Base-by-base conservation (phyloP, 2,113 vertebrate genomes). In the Coptodon rendalli region DNA sequence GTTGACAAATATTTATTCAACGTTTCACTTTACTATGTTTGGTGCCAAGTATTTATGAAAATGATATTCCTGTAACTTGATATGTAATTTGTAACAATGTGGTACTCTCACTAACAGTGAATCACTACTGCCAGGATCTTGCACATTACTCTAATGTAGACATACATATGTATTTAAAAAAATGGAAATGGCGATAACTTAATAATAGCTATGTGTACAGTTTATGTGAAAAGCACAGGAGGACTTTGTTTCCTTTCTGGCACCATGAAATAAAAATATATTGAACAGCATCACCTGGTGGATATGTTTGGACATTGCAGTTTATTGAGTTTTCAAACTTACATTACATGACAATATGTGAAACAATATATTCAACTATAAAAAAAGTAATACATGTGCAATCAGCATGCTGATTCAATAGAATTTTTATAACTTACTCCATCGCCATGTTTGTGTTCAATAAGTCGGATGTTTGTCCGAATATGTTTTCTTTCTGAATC, bases 261-360 rank as follows among this genome's bases (percentile, higher is more conserved):
- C 57, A 53, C 24, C 24, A 14, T 82, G 13, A 22, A 5, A 59
- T 19, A 7, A 40, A 89, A 89, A 85, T 6, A 14, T 31, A 48
- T 59, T 22, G 9, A 3, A 88, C 45, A 90, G 82, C 80, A 50
- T 12, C 82, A 87, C 80, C 53, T 76, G 53, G 88, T 83, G 89
- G 83, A 57, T 5, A n/a, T 29, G 68, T 88, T 92, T 88, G 36
- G 76, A 88, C 89, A 85, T 91, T 90, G 80, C 84, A 81, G 24
- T 95, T 95, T 95, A 94, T 94, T 94, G 54, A 22, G 6, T 83
- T 85, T 82, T 85, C 31, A 56, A 79, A 59, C 84, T 83, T 61
- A 85, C 61, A 66, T 34, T 66, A 38, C 86, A 90, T 92, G 80
- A 90, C 85, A 88, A 73, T 9, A 81, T 84, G 86, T 85, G 63